phyloP scores from a whole-genome alignment of 2,113 vertebrate genomes.

The Conger conger region DNA sequence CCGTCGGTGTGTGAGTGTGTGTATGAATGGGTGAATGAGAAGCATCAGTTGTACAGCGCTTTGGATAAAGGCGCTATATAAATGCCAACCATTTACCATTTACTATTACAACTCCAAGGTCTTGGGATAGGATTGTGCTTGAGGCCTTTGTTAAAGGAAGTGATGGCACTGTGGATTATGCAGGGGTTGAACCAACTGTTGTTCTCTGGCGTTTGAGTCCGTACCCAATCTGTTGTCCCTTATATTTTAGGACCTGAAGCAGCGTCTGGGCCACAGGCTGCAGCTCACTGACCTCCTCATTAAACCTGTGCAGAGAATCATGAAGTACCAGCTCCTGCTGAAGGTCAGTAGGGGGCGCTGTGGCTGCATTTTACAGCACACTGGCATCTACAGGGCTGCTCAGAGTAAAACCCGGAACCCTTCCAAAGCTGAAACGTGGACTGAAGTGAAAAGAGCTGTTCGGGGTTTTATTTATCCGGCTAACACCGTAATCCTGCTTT shows the following conservation, averaged over 20 bases:
- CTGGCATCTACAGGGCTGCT: too few species aligned
- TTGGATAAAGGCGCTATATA: too few species aligned
- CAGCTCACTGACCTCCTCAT: constrained; percentile 93
- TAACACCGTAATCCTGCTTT: too few species aligned
- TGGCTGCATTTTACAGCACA: not conserved
- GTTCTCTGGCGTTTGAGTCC: not conserved
- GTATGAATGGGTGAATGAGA: too few species aligned
- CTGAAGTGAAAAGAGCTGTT: too few species aligned
- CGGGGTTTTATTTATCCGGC: too few species aligned
- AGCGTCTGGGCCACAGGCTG: constrained; percentile 85
- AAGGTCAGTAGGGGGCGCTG: constrained; percentile 75
- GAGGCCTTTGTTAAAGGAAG: not conserved
- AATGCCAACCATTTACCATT: too few species aligned
- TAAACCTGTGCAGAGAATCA: constrained; percentile 95
- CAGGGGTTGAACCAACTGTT: not conserved
- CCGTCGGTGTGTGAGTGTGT: too few species aligned
- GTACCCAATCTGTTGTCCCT: constrained; percentile 8
- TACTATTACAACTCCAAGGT: not conserved
- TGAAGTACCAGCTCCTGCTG: constrained; percentile 97
- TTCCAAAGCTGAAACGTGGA: too few species aligned
- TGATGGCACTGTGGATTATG: not conserved
- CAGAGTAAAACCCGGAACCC: too few species aligned
- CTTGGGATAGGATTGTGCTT: not conserved
- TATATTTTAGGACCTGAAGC: constrained; percentile 84
- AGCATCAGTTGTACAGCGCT: too few species aligned